Percentiles rank a stretch among this genome's conserved stretches.
Evolutionary conservation across 1,140 invertebrate species (phyloP).

Genomic region (Pseudobourletiella spinata): DNA sequence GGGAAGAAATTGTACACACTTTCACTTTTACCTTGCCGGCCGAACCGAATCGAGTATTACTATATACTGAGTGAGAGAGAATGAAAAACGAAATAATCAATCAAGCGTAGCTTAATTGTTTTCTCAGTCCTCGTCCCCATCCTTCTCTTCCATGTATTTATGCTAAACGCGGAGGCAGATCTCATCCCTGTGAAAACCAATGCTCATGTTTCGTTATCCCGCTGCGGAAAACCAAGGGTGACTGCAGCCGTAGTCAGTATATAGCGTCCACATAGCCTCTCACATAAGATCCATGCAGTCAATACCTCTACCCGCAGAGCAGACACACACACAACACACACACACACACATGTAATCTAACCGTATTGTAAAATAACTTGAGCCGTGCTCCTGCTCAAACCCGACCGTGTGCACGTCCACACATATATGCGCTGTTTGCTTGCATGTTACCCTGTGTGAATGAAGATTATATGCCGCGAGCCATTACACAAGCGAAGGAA

Average conservation of each 20-base stretch:
- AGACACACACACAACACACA: no score
- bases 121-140: background rate
- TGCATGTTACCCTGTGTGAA: no score
- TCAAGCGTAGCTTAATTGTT: constrained; percentile 5
- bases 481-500: no score
- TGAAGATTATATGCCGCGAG: no score
- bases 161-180: background rate
- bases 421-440: no score
- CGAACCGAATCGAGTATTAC: background rate
- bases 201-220: constrained; percentile 8
- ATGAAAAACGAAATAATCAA: background rate
- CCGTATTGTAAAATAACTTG: background rate
- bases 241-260: no score
- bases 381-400: background rate
- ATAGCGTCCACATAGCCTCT: background rate
- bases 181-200: background rate
- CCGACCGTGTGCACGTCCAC: no score
- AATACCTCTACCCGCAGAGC: no score
- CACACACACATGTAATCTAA: background rate
- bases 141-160: no score
- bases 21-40: background rate
- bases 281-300: no score
- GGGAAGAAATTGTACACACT: background rate
- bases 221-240: no score
- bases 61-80: background rate